A percentile compares a stretch with the other conserved stretches of the same genome.
Conservation (phyloP, 1,140 invertebrate species). For the Hyles euphorbiae region DNA sequence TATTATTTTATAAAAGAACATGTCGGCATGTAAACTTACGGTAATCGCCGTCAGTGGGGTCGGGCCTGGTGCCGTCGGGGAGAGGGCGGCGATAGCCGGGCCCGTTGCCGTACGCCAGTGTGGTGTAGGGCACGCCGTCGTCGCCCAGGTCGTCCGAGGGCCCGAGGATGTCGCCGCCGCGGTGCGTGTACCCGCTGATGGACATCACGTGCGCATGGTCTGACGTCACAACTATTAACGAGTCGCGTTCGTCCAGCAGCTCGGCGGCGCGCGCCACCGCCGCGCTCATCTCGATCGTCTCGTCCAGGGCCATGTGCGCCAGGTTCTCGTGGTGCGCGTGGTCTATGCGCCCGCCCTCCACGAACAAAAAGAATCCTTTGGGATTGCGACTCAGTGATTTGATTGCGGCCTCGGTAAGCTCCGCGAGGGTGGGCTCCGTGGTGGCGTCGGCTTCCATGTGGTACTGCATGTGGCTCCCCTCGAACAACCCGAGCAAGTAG, state of each 20-base stretch:
- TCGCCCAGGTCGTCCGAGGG: conserved; percentile 62
- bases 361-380: conserved; percentile 91
- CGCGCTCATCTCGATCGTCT: conserved; percentile 78
- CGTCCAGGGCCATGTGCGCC: conserved; percentile 79
- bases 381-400: conserved; percentile 84
- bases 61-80: conserved; percentile 40
- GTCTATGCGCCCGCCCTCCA: conserved; percentile 91
- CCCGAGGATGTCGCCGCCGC: conserved; percentile 75
- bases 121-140: conserved; percentile 79
- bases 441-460: conserved; percentile 57
- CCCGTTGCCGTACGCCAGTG: conserved; percentile 85
- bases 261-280: conserved; percentile 74
- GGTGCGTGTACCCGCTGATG: conserved; percentile 78
- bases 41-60: conserved; percentile 58
- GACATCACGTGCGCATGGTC: conserved; percentile 83
- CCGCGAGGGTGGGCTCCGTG: conserved; percentile 83
- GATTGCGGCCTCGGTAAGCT: conserved; percentile 89
- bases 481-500: conserved; percentile 82
- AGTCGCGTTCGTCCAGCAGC: conserved; percentile 76
- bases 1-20: not conserved
- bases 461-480: conserved; percentile 60
- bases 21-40: conserved; percentile 38
- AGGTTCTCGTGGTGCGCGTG: conserved; percentile 86
- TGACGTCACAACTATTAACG: conserved; percentile 81
- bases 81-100: conserved; percentile 76